phyloP scores from a whole-genome alignment of 35 echinoderm and acorn worm species.

The Holothuria glaberrima region DNA sequence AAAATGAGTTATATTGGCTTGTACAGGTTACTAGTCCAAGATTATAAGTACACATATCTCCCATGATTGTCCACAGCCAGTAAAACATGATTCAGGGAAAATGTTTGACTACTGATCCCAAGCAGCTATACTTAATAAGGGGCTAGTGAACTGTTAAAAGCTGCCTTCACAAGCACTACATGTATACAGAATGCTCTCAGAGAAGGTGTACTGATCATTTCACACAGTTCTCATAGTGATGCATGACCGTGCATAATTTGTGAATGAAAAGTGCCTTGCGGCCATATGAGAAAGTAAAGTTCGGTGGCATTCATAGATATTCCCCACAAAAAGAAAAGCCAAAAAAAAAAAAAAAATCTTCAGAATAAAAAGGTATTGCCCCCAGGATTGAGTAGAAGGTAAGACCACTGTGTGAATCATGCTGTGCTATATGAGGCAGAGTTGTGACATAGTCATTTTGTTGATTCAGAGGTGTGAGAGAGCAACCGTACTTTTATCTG shows the following conservation, averaged over 20 bases:
- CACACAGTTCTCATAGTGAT: neutral
- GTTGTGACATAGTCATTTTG: too few relatives aligned
- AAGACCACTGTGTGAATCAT: slow-evolving; percentile 30
- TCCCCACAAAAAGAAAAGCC: neutral
- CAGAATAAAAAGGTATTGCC: slow-evolving; percentile 4
- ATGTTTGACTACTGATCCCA: too few relatives aligned
- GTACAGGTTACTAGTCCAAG: too few relatives aligned
- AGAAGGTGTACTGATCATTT: neutral
- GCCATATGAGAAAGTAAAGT: neutral
- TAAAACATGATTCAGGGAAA: too few relatives aligned
- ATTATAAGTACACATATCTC: too few relatives aligned
- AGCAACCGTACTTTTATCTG: too few relatives aligned
- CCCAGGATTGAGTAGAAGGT: neutral
- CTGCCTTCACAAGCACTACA: too few relatives aligned
- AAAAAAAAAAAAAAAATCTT: neutral
- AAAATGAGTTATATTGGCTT: too few relatives aligned
- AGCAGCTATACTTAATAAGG: too few relatives aligned
- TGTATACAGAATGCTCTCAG: neutral
- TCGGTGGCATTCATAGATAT: slow-evolving; percentile 29
- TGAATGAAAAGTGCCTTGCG: neutral
- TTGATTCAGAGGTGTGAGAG: too few relatives aligned
- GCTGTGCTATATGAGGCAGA: neutral
- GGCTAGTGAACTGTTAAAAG: too few relatives aligned
- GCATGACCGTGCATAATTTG: slow-evolving; percentile 43
- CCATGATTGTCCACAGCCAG: too few relatives aligned